phyloP scores from a whole-genome alignment of 2,113 vertebrate genomes.

The Menidia beryllina region DNA sequence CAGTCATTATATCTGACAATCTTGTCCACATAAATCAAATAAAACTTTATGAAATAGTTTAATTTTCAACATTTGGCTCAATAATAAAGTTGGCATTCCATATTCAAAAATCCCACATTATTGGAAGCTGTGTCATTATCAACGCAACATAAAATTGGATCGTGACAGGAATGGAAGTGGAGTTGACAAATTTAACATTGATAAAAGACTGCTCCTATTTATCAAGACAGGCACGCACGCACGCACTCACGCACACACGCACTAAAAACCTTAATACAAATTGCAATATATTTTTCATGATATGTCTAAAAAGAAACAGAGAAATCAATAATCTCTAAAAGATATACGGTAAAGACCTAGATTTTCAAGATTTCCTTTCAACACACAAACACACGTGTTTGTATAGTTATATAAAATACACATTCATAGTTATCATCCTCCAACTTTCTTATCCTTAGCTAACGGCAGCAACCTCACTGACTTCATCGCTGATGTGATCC shows the following conservation, averaged over 20 bases:
- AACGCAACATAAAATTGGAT: constrained; percentile 4
- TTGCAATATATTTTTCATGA: too few relatives aligned
- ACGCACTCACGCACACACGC: too few relatives aligned
- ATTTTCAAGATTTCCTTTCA: too few relatives aligned
- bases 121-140: not conserved
- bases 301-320: not conserved
- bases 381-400: too few relatives aligned
- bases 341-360: too few relatives aligned
- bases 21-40: constrained; percentile 16
- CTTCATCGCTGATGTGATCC: constrained; percentile 18
- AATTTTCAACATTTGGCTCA: not conserved
- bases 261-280: too few relatives aligned
- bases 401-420: too few relatives aligned
- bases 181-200: not conserved
- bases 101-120: not conserved
- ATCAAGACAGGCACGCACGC: too few relatives aligned
- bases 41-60: constrained; percentile 7
- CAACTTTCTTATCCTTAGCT: not conserved
- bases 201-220: not conserved
- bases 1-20: constrained; percentile 32
- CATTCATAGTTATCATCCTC: too few relatives aligned
- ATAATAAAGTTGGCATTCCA: constrained; percentile 3
- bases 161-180: not conserved
- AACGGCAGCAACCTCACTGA: not conserved
- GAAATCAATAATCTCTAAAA: too few relatives aligned